Base-by-base conservation (phyloP, 2,113 vertebrate species). In the Struthidea cinerea region DNA sequence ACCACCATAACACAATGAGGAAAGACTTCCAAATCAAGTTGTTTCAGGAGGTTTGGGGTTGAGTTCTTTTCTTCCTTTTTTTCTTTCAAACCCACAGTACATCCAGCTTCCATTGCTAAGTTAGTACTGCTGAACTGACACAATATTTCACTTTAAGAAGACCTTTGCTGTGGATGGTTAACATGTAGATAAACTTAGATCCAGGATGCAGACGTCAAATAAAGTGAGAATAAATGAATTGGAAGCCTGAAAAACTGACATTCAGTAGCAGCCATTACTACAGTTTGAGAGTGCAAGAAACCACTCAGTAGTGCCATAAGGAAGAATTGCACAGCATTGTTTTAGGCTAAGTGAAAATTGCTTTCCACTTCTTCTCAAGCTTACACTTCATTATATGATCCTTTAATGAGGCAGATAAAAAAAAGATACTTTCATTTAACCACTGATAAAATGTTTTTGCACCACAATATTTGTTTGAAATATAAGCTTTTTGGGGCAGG, bases 21-120 rank as follows among this genome's bases (percentile, higher is more conserved):
- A 57, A 84, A 55, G 28, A 49, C 11, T 81, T 87, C 5, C 39
- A 80, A 83, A 77, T 18, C 32, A 55, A 82, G 18, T 39, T 47
- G 12, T 41, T 74, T 49, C n/a, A 79, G 6, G 8, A 2, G 1
- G 1, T 6, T 60, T 27, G 2, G 7, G 8, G 14, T 27, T 74
- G 21, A 67, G 13, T 2, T 3, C 46, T 59, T 57, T 47, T 15
- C 0, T 7, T 42, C 12, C n/a, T 8, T 27, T 70, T 47, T 46
- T 47, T 14, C 33, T n/a, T 16, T 7, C 39, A 69, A 50, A 59
- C 6, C 6, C 59, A 61, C 42, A 90, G 42, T 14, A 65, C 7
- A 39, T 44, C 7, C 53, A 74, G 21, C 7, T 80, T 77, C 37
- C 50, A 61, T 3, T 57, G 30, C 37, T 33, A 30, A 84, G 35